Conservation (phyloP, 2,888 invertebrate species). For the Mythimna pallens region DNA sequence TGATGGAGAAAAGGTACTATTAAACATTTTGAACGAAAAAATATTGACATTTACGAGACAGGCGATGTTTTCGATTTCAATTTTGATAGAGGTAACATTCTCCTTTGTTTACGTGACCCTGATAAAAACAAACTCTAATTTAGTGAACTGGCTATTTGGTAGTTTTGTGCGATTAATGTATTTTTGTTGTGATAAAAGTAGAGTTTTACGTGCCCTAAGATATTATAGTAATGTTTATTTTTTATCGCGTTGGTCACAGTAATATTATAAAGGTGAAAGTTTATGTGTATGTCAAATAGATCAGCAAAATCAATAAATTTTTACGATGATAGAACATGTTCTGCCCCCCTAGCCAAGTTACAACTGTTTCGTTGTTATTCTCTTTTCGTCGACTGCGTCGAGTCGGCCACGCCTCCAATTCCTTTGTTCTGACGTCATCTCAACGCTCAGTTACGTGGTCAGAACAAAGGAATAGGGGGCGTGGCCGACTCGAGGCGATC, state of each 20-base stretch:
- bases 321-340: no score
- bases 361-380: no score
- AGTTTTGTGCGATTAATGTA: neutral
- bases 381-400: no score
- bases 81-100: slow-evolving; percentile 35
- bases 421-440: no score
- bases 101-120: slow-evolving; percentile 34
- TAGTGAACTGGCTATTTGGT: slow-evolving; percentile 8
- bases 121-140: slow-evolving; percentile 17
- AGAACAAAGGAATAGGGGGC: no score
- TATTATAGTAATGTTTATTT: neutral
- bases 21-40: slow-evolving; percentile 46
- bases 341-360: no score
- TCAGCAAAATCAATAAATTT: no score
- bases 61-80: slow-evolving; percentile 31
- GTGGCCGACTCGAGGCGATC: no score
- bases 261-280: no score
- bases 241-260: neutral
- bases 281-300: no score
- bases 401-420: no score
- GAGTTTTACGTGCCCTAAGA: neutral
- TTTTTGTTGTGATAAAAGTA: slow-evolving; percentile 17
- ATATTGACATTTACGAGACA: slow-evolving; percentile 52
- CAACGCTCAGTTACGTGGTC: no score
- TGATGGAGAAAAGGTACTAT: slow-evolving; percentile 93